These are phyloP conservation scores for Microtus montanus DNA, from an alignment of 2,113 vertebrate species.

Conservation along the genomic window DNA sequence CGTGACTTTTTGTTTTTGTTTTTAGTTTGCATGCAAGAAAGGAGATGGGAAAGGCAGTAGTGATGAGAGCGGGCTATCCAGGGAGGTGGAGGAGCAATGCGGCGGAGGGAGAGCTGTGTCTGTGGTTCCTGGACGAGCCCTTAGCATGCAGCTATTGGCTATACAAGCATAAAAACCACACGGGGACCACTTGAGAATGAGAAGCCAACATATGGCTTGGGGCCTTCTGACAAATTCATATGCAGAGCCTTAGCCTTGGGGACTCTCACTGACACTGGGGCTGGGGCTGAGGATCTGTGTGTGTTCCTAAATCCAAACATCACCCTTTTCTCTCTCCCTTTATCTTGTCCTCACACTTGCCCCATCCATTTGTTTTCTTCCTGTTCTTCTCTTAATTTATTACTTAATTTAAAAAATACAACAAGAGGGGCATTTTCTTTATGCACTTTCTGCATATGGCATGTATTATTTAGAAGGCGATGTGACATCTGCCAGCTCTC, in stretches of 20 bases:
- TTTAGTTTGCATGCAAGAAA: slow-evolving; percentile 73
- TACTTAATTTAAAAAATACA: background rate
- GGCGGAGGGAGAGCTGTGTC: background rate
- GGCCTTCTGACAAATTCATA: background rate
- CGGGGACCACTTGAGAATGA: background rate
- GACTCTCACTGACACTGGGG: background rate
- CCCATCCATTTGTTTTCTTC: background rate
- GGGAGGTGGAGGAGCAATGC: background rate
- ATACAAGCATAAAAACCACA: background rate
- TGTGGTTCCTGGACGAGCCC: background rate
- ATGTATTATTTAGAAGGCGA: background rate
- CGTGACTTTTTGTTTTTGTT: slow-evolving; percentile 57
- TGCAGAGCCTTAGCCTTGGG: background rate
- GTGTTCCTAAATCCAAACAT: background rate
- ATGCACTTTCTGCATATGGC: background rate
- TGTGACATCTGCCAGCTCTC: background rate
- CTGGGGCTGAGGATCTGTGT: background rate
- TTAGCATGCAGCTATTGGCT: background rate
- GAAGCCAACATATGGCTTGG: background rate
- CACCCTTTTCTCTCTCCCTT: background rate
- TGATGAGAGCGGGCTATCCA: slow-evolving; percentile 8
- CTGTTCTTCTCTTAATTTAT: background rate
- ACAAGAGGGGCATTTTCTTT: background rate
- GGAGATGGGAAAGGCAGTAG: slow-evolving; percentile 63
- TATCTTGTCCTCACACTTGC: background rate